phyloP scores from a whole-genome alignment of 2,888 invertebrate genomes.

The Nephrotoma guestfalica region DNA sequence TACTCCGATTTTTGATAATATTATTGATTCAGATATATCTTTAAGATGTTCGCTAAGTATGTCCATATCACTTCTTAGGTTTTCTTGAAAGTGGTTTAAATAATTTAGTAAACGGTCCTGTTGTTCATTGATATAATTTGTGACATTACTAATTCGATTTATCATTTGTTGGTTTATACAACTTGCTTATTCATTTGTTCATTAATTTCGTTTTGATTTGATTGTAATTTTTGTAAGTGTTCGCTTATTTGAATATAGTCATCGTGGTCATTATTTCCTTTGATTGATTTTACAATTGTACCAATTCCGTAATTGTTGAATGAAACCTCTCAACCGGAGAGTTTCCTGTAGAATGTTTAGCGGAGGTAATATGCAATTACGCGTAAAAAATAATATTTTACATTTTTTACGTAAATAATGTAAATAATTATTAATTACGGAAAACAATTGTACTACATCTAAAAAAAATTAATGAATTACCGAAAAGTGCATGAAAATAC shows the following conservation, averaged over 20 bases:
- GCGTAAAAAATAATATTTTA: too few species aligned
- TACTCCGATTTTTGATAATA: background rate
- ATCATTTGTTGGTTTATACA: background rate
- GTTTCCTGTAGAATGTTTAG: slow-evolving; percentile 11
- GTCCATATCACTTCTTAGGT: background rate
- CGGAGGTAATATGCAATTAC: too few species aligned
- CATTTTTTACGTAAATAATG: too few species aligned
- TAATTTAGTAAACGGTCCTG: background rate
- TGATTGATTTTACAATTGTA: background rate
- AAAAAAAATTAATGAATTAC: too few species aligned
- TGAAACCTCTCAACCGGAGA: slow-evolving; percentile 11
- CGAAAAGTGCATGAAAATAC: too few species aligned
- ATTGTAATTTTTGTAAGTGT: background rate
- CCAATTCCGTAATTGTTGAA: slow-evolving; percentile 9
- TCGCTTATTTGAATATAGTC: background rate
- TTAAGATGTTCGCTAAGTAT: background rate
- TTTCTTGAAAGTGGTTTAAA: background rate
- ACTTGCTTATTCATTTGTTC: background rate
- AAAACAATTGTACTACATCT: too few species aligned
- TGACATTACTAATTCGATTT: background rate
- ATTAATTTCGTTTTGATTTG: background rate
- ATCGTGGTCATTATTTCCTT: background rate
- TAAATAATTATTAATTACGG: too few species aligned
- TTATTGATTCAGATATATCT: background rate
- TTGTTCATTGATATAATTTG: background rate